Evolutionary conservation across 2,888 invertebrate genomes (phyloP).

Genomic region (Eristalis tenax): DNA sequence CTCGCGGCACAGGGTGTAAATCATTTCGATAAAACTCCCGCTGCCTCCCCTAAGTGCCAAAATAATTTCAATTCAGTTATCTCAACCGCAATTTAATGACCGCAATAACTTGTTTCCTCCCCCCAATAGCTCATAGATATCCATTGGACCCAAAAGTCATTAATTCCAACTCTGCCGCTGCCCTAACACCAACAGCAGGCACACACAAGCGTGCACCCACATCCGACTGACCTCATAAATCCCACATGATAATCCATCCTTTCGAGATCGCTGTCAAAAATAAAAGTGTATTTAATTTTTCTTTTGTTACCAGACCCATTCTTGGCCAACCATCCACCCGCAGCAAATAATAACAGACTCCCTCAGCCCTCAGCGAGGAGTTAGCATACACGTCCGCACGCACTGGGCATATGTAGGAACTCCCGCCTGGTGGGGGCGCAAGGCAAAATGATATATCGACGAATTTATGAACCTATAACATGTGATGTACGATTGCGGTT

Average conservation of each 20-base stretch:
- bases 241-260: conserved; percentile 70
- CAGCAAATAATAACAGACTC: conserved; percentile 64
- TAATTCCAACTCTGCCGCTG: conserved; percentile 44
- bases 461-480: conserved; percentile 71
- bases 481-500: conserved; percentile 68
- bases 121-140: conserved; percentile 50
- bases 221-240: conserved; percentile 68
- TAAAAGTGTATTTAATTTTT: conserved; percentile 65
- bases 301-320: conserved; percentile 59
- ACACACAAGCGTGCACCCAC: conserved; percentile 38
- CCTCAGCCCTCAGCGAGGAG: background rate
- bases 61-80: conserved; percentile 72
- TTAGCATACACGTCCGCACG: background rate
- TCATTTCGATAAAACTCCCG: conserved; percentile 59
- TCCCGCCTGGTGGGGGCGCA: conserved; percentile 7
- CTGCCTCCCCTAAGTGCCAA: conserved; percentile 56
- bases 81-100: conserved; percentile 71
- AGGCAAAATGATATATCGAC: conserved; percentile 67
- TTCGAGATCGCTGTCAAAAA: conserved; percentile 63
- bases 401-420: conserved; percentile 6
- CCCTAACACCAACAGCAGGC: conserved; percentile 3
- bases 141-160: conserved; percentile 57
- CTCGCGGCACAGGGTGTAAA: conserved; percentile 22
- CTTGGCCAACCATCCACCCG: conserved; percentile 62
- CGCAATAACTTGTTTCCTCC: conserved; percentile 61